These are phyloP conservation scores for Epizoanthus fatuus DNA, from an alignment of 92 coral and sea anemone genomes.

Conservation along the genomic window DNA sequence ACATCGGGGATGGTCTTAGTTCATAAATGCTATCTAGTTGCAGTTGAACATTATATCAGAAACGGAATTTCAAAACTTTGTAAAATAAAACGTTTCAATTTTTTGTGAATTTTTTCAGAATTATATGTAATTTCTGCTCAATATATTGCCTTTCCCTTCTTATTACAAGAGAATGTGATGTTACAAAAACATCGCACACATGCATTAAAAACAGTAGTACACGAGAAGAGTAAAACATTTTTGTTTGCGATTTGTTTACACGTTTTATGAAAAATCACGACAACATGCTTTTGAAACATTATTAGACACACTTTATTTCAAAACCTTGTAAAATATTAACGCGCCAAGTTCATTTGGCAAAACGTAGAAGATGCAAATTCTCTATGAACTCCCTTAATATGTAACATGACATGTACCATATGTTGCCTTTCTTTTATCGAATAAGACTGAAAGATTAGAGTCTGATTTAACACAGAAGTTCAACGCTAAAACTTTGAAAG, in stretches of 20 bases:
- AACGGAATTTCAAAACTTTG: slow-evolving; percentile 8
- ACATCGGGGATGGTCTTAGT: slow-evolving; percentile 22
- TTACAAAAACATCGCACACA: too few species aligned
- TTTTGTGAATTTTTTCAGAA: slow-evolving; percentile 6
- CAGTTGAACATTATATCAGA: slow-evolving; percentile 6
- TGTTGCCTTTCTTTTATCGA: slow-evolving; percentile 17
- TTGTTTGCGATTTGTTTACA: slow-evolving; percentile 10
- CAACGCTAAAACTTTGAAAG: too few species aligned
- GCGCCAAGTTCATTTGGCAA: slow-evolving; percentile 11
- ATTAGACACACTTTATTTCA: slow-evolving; percentile 19
- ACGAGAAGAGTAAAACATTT: slow-evolving; percentile 6
- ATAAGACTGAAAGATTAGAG: slow-evolving; percentile 9
- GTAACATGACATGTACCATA: slow-evolving; percentile 11
- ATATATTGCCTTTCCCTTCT: slow-evolving; percentile 19
- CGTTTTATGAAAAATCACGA: neutral
- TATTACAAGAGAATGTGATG: neutral
- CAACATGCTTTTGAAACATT: slow-evolving; percentile 11
- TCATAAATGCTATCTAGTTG: slow-evolving; percentile 24
- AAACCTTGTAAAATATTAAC: too few species aligned
- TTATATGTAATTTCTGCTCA: slow-evolving; percentile 8
- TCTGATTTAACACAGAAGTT: slow-evolving; percentile 1
- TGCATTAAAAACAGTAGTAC: slow-evolving; percentile 1
- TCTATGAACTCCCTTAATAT: slow-evolving; percentile 14
- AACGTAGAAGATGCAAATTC: slow-evolving; percentile 17
- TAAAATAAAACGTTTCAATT: slow-evolving; percentile 11